These are phyloP conservation scores for Phaonia tiefii DNA, from an alignment of 2,888 invertebrate species.

Conservation along the genomic window DNA sequence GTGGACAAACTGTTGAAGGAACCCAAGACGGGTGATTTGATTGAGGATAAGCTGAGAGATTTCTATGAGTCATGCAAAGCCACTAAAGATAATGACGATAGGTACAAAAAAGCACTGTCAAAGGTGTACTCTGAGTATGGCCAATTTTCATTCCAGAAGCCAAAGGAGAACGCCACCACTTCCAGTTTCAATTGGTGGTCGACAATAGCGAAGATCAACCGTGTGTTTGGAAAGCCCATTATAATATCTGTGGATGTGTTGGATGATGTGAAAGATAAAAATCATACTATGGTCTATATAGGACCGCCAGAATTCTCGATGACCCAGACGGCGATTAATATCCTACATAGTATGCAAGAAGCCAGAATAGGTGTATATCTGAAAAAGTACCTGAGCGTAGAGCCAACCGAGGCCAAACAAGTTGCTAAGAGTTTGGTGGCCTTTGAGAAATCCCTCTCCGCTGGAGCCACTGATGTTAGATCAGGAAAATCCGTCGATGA, in stretches of 20 bases:
- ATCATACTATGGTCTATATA: conserved; percentile 72
- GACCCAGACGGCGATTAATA: conserved; percentile 29
- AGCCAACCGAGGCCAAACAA: conserved; percentile 62
- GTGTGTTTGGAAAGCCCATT: conserved; percentile 72
- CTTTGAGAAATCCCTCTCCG: conserved; percentile 68
- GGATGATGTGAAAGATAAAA: conserved; percentile 71
- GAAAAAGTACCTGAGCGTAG: conserved; percentile 69
- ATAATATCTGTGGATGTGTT: conserved; percentile 73
- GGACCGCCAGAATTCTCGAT: conserved; percentile 67
- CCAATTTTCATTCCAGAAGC: conserved; percentile 70
- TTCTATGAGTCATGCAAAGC: conserved; percentile 74
- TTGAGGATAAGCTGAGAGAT: conserved; percentile 72
- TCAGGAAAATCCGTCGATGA: conserved; percentile 64
- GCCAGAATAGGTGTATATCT: conserved; percentile 62
- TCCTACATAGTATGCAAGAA: conserved; percentile 57
- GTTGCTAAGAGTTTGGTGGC: conserved; percentile 69
- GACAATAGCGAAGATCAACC: conserved; percentile 71
- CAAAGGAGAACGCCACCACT: not conserved
- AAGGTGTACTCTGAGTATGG: conserved; percentile 71
- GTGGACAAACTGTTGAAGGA: conserved; percentile 67
- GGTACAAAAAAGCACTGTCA: conserved; percentile 70
- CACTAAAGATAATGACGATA: conserved; percentile 63
- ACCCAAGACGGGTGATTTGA: conserved; percentile 21
- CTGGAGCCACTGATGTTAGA: conserved; percentile 49
- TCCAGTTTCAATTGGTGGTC: conserved; percentile 74